These are phyloP conservation scores for Drosophila meridiana DNA, from an alignment of 2,888 invertebrate species.

Conservation along the genomic window DNA sequence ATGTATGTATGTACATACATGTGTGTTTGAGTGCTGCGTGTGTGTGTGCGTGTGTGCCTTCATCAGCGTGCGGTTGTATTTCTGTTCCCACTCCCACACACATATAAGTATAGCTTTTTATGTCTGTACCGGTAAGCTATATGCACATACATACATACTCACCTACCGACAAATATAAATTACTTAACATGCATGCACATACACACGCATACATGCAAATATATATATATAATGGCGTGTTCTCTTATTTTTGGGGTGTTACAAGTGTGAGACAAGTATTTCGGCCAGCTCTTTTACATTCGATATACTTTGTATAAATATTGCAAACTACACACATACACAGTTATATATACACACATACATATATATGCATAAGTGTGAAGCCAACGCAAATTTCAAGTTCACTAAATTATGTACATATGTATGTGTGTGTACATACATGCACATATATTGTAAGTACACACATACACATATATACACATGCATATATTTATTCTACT, in stretches of 20 bases:
- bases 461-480: slow-evolving; percentile 49
- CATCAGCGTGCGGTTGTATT: slow-evolving; percentile 18
- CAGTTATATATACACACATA: background rate
- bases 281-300: slow-evolving; percentile 63
- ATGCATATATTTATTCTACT: slow-evolving; percentile 68
- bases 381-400: slow-evolving; percentile 67
- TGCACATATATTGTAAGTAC: slow-evolving; percentile 36
- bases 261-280: slow-evolving; percentile 16
- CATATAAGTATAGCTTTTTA: slow-evolving; percentile 55
- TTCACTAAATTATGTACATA: slow-evolving; percentile 79
- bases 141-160: slow-evolving; percentile 17
- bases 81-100: slow-evolving; percentile 17
- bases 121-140: slow-evolving; percentile 43
- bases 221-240: slow-evolving; percentile 33
- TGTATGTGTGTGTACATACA: slow-evolving; percentile 4
- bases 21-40: slow-evolving; percentile 9
- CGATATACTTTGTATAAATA: slow-evolving; percentile 53
- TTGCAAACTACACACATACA: slow-evolving; percentile 28
- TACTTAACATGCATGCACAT: slow-evolving; percentile 59
- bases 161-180: slow-evolving; percentile 58
- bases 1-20: slow-evolving; percentile 11
- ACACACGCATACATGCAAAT: background rate
- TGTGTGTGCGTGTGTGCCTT: slow-evolving; percentile 21
- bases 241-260: slow-evolving; percentile 19
- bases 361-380: slow-evolving; percentile 2